phyloP scores from a whole-genome alignment of 2,888 invertebrate species.

The Pemphredon lugubris region DNA sequence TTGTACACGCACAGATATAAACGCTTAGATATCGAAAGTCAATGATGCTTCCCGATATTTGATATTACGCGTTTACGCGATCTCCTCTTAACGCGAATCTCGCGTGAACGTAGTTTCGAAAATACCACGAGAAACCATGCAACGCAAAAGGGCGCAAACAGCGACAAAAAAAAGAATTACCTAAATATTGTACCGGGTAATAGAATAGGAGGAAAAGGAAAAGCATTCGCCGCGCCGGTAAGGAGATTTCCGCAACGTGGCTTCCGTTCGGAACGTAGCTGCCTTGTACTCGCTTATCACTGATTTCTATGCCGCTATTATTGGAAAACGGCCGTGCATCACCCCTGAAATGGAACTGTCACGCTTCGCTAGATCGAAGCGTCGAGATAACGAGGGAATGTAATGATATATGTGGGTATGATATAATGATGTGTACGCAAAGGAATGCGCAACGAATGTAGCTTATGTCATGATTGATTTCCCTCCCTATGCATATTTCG shows the following conservation, averaged over 20 bases:
- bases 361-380: constrained; percentile 16
- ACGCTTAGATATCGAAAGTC: too few relatives aligned
- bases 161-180: background rate
- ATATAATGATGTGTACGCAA: too few relatives aligned
- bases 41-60: too few relatives aligned
- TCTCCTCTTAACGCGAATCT: background rate
- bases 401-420: constrained; percentile 1
- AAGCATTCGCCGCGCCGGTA: constrained; percentile 3
- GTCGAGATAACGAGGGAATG: constrained; percentile 19
- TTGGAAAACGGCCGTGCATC: constrained; percentile 33
- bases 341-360: constrained; percentile 19
- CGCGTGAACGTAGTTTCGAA: background rate
- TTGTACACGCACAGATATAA: too few relatives aligned
- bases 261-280: constrained; percentile 4
- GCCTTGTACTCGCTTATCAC: constrained; percentile 10
- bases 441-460: too few relatives aligned
- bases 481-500: background rate
- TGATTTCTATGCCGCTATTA: constrained; percentile 22
- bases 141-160: background rate
- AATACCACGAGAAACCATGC: background rate
- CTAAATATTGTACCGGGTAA: background rate
- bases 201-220: background rate
- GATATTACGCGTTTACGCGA: too few relatives aligned
- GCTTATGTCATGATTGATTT: background rate
- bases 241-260: constrained; percentile 21